These are phyloP conservation scores for Parambassis ranga DNA, from an alignment of 2,797 vertebrate genomes.

Conservation along the genomic window DNA sequence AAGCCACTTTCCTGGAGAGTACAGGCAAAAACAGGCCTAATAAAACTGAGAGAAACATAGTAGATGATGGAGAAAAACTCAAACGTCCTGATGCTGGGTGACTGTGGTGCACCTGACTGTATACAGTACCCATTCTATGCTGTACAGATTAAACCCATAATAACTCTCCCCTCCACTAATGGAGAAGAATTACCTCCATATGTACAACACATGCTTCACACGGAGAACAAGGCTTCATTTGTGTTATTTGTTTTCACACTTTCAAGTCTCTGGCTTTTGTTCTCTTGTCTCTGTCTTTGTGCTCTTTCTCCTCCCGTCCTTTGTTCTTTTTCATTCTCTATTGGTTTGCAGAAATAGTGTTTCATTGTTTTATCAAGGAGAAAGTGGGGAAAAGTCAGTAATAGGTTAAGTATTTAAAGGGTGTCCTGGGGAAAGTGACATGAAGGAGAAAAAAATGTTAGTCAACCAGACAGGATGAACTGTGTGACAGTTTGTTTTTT, in stretches of 20 bases:
- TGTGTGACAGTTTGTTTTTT: neutral
- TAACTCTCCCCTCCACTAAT: constrained; percentile 7
- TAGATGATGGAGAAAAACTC: constrained; percentile 1
- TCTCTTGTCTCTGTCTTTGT: neutral
- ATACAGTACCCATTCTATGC: constrained; percentile 12
- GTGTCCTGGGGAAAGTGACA: neutral
- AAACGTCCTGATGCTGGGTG: constrained; percentile 26
- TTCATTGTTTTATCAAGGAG: constrained; percentile 5
- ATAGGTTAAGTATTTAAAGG: constrained; percentile 3
- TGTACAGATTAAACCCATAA: neutral
- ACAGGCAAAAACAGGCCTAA: neutral
- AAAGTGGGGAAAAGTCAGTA: constrained; percentile 3
- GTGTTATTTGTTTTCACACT: constrained; percentile 47
- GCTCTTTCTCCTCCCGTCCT: neutral
- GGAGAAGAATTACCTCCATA: constrained; percentile 54
- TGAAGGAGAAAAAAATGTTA: neutral
- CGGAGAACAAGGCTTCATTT: constrained; percentile 53
- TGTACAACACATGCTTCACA: constrained; percentile 62
- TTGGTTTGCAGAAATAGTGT: neutral
- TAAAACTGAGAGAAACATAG: neutral
- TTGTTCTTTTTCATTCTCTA: constrained; percentile 1
- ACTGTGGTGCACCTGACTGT: constrained; percentile 39
- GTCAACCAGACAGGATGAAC: neutral
- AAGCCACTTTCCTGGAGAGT: neutral
- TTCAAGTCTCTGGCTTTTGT: constrained; percentile 20